These are phyloP conservation scores for Dermatemys mawii DNA, from an alignment of 2,113 vertebrate genomes.

Conservation along the genomic window DNA sequence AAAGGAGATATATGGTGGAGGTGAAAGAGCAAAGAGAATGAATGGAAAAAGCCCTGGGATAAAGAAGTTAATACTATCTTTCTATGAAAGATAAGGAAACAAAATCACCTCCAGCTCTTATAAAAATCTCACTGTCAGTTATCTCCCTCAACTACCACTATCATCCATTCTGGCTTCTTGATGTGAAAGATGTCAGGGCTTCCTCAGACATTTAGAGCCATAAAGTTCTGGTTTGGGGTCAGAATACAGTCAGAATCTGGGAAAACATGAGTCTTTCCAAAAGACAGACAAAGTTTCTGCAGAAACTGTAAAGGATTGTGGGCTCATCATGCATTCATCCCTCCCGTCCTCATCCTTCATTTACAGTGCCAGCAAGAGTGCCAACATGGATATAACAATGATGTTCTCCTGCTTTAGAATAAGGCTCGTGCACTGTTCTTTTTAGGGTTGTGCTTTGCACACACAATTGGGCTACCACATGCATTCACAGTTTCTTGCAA, in stretches of 20 bases:
- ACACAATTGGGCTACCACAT: background rate
- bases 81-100: background rate
- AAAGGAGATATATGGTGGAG: background rate
- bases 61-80: background rate
- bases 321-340: background rate
- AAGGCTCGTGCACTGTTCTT: background rate
- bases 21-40: background rate
- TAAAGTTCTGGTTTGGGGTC: background rate
- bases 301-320: background rate
- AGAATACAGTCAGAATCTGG: background rate
- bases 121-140: background rate
- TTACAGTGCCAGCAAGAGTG: background rate
- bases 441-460: background rate
- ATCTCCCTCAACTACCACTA: background rate
- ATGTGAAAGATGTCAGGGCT: background rate
- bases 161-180: accelerated
- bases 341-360: background rate
- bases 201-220: background rate
- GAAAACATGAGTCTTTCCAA: background rate
- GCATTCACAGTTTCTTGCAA: background rate
- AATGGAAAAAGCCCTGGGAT: background rate
- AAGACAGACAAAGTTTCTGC: background rate
- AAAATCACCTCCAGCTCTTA: background rate
- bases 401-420: background rate
- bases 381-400: background rate